These are phyloP conservation scores for Ophraella communa DNA, from an alignment of 2,888 invertebrate genomes.

Conservation along the genomic window DNA sequence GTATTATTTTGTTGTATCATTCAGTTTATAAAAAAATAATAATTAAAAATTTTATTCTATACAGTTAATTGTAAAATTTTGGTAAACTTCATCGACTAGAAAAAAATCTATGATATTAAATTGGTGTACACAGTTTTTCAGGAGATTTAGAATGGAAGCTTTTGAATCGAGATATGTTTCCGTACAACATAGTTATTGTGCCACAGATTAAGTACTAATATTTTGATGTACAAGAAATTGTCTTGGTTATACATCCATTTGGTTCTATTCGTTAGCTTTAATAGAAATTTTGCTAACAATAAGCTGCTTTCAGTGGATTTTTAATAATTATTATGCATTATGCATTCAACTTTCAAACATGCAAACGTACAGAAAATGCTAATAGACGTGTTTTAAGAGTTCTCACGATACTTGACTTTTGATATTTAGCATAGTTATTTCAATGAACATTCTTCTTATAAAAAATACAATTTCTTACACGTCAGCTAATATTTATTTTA, in stretches of 20 bases:
- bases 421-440: no score
- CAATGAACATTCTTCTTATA: background rate
- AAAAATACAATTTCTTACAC: no score
- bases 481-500: no score
- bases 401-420: background rate
- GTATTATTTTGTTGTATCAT: slow-evolving; percentile 24
- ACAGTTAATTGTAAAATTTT: slow-evolving; percentile 38
- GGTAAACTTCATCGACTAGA: slow-evolving; percentile 30
- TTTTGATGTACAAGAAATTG: no score
- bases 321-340: background rate
- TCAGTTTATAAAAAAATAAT: slow-evolving; percentile 41
- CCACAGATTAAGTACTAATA: no score
- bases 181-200: background rate
- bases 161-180: background rate
- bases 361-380: background rate
- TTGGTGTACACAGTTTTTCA: slow-evolving; percentile 4
- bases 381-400: background rate
- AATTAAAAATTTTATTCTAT: slow-evolving; percentile 31
- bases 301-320: background rate
- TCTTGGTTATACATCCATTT: no score
- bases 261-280: no score
- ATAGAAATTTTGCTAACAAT: no score
- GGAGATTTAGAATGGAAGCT: slow-evolving; percentile 21
- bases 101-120: slow-evolving; percentile 8
- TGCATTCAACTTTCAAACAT: background rate